A percentile compares a stretch with the other conserved stretches of the same genome.
phyloP scores from a whole-genome alignment of 2,888 invertebrate genomes.

The Apantesis nais region DNA sequence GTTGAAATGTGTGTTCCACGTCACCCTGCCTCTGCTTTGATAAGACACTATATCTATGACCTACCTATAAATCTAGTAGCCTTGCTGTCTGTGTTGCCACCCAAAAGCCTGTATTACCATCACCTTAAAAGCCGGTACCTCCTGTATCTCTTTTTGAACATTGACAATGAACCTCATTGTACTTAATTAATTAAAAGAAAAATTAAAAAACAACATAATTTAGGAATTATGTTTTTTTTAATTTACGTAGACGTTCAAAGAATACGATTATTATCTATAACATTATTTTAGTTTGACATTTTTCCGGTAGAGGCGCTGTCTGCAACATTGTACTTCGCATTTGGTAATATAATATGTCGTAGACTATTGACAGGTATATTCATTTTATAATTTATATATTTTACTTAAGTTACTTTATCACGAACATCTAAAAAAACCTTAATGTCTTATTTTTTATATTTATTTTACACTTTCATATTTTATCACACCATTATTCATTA shows the following conservation, averaged over 20 bases:
- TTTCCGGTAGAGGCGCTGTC: not conserved
- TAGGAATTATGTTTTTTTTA: too few relatives aligned
- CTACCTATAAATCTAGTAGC: not conserved
- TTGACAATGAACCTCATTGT: not conserved
- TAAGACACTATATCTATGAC: not conserved
- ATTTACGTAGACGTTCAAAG: not conserved
- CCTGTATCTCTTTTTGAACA: slow-evolving; percentile 5
- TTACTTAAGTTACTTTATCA: too few relatives aligned
- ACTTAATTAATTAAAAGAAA: too few relatives aligned
- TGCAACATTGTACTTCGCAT: too few relatives aligned
- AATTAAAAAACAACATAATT: not conserved
- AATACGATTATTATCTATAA: not conserved
- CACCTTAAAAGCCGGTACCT: not conserved
- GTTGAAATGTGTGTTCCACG: not conserved
- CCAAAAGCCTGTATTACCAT: not conserved
- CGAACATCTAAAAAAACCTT: not conserved
- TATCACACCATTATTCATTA: too few relatives aligned
- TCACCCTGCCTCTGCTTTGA: slow-evolving; percentile 9
- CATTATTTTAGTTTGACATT: not conserved
- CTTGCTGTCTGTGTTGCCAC: not conserved
- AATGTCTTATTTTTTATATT: not conserved
- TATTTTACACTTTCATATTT: not conserved
- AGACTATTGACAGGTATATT: too few relatives aligned
- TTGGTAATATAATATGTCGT: not conserved
- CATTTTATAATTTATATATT: too few relatives aligned